Conservation (phyloP, 2,888 invertebrate genomes). For the Pecten maximus region DNA sequence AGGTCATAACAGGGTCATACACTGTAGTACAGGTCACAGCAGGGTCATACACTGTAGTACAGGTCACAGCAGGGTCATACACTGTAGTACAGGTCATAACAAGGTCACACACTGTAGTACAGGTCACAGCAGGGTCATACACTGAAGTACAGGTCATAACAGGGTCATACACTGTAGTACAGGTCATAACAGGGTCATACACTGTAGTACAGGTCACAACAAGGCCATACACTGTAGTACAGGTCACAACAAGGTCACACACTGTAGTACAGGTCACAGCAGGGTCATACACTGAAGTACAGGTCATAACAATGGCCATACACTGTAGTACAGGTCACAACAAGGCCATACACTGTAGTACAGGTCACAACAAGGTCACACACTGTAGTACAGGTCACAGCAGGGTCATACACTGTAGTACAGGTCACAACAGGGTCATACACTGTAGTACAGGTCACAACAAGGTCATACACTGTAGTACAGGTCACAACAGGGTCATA, state of each 20-base stretch:
- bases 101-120: background rate
- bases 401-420: background rate
- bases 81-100: background rate
- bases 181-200: background rate
- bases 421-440: background rate
- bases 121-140: background rate
- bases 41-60: background rate
- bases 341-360: background rate
- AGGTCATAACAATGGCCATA: background rate
- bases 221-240: background rate
- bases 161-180: background rate
- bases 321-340: background rate
- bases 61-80: background rate
- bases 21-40: background rate
- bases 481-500: background rate
- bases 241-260: background rate
- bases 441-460: background rate
- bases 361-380: background rate
- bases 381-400: background rate
- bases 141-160: background rate
- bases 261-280: background rate
- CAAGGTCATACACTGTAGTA: background rate
- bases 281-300: background rate
- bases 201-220: background rate
- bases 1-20: background rate